Percentiles rank a stretch among this genome's conserved stretches.
Evolutionary conservation across 2,888 invertebrate species (phyloP).

Genomic region (Aspidiotus destructor): DNA sequence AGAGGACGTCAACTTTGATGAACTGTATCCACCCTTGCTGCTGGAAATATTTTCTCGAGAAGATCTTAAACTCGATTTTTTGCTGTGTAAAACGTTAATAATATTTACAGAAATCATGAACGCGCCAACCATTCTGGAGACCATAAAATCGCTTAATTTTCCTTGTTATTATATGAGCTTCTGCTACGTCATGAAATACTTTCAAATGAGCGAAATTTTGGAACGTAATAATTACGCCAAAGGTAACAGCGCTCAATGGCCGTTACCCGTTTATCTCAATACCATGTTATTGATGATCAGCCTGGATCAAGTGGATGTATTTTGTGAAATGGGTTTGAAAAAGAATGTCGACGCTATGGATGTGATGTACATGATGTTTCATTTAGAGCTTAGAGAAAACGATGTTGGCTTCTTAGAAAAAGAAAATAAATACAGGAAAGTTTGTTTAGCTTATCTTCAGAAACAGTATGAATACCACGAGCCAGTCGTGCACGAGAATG

Average conservation of each 20-base stretch:
- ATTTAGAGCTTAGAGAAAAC: slow-evolving; percentile 11
- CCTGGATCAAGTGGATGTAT: slow-evolving; percentile 39
- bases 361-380: slow-evolving; percentile 20
- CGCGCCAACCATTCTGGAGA: slow-evolving; percentile 37
- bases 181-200: slow-evolving; percentile 38
- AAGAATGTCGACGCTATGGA: slow-evolving; percentile 34
- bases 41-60: slow-evolving; percentile 9
- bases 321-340: slow-evolving; percentile 37
- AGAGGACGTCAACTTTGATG: background rate
- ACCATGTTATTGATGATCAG: slow-evolving; percentile 39
- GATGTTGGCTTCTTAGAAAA: slow-evolving; percentile 22
- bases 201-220: slow-evolving; percentile 39
- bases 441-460: slow-evolving; percentile 33
- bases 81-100: slow-evolving; percentile 41
- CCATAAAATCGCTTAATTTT: slow-evolving; percentile 36
- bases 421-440: slow-evolving; percentile 35
- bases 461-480: slow-evolving; percentile 16
- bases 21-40: slow-evolving; percentile 16
- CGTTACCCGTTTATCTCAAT: slow-evolving; percentile 40
- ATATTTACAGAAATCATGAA: slow-evolving; percentile 40
- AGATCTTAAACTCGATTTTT: slow-evolving; percentile 22
- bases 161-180: slow-evolving; percentile 39
- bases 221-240: slow-evolving; percentile 36
- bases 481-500: slow-evolving; percentile 20
- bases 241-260: slow-evolving; percentile 33